Conservation (phyloP, 2,888 invertebrate genomes). For the Eucera pruinosa region DNA sequence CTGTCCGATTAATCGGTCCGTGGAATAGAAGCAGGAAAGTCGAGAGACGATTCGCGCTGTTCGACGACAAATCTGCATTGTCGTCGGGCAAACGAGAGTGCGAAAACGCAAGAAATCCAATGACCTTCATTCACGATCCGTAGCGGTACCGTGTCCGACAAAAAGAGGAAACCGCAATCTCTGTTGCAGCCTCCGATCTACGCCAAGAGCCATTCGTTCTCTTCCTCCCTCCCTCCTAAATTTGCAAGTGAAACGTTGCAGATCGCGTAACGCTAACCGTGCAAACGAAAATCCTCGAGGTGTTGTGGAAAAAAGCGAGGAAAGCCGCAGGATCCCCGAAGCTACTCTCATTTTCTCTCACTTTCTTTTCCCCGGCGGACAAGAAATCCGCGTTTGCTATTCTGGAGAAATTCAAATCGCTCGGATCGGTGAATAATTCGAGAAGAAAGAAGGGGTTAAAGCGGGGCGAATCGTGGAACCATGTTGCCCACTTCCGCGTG, state of each 20-base stretch:
- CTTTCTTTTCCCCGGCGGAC: slow-evolving; percentile 2
- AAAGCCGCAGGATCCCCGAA: slow-evolving; percentile 5
- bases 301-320: background rate
- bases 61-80: slow-evolving; percentile 59
- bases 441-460: background rate
- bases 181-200: slow-evolving; percentile 43
- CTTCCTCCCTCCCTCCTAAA: slow-evolving; percentile 20
- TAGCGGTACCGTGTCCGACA: slow-evolving; percentile 57
- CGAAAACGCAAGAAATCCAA: slow-evolving; percentile 59
- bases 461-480: slow-evolving; percentile 5
- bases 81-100: slow-evolving; percentile 57
- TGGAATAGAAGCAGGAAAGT: slow-evolving; percentile 44
- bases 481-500: slow-evolving; percentile 15
- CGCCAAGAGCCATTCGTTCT: slow-evolving; percentile 54
- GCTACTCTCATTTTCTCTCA: slow-evolving; percentile 33
- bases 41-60: slow-evolving; percentile 30
- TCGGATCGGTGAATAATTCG: background rate
- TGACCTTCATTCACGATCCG: slow-evolving; percentile 60
- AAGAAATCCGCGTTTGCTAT: slow-evolving; percentile 1
- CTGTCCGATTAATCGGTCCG: slow-evolving; percentile 52
- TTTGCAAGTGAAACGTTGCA: slow-evolving; percentile 29
- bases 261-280: background rate
- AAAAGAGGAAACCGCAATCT: slow-evolving; percentile 67
- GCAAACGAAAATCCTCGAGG: slow-evolving; percentile 15
- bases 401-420: slow-evolving; percentile 27